Evolutionary conservation across 2,888 invertebrate genomes (phyloP), one percentile per base, ranked within the genome.

Genomic region (Agelastica alni): DNA sequence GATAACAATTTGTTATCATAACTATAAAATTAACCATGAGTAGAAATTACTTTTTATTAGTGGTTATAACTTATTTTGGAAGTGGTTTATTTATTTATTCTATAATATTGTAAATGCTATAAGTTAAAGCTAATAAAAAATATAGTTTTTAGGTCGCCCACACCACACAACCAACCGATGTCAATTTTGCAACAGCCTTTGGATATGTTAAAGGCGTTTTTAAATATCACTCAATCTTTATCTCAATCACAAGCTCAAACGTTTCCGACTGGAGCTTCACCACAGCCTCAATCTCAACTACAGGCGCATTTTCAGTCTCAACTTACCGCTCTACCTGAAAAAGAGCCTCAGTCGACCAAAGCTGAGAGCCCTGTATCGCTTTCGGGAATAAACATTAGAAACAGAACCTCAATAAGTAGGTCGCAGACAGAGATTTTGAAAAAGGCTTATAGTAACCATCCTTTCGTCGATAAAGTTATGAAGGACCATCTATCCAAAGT

Each of bases 401-500:
- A 39, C 7, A 39, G 37, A 12, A 39, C 37, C 1, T 39, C 18
- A 1, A 39, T 39, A 4, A 39, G 20, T 20, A 18, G 12, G 6
- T 12, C 20, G 6, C 37, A 39, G 20, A 39, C 37, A 10, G 17
- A 18, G 10, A 39, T 39, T 18, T 20, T 39, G 5, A 17, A 18
- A 20, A 20, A 39, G 20, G 37, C 37, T 6, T 39, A 18, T 12
- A 39, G 12, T 3, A 39, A 3, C 17, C 37, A 39, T 39, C 37
- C 37, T 6, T 39, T 39, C 6, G 37, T 39, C 2, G 37, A 39
- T 14, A 20, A 20, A 12, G 20, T 39, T 12, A 39, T n/a, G 10
- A 26, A 28, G 20, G 16, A 46, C 4, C 30, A 46, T n/a, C 41
- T 52, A 26, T 31, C 45, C 1, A 22, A 46, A 18, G 31, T 12